phyloP scores from a whole-genome alignment of 2,888 invertebrate species.

The Xylophagus ater region DNA sequence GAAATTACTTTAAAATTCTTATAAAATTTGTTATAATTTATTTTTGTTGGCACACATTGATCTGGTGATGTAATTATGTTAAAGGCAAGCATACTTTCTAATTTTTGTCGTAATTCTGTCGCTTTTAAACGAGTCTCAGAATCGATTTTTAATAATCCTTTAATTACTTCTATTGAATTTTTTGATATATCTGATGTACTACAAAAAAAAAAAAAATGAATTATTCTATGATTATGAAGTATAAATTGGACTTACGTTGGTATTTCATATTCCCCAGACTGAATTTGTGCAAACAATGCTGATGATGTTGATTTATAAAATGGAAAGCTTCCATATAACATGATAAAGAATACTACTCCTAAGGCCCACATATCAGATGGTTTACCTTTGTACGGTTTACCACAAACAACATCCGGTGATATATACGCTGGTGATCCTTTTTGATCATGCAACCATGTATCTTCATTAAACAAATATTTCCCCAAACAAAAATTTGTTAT shows the following conservation, averaged over 20 bases:
- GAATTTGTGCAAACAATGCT: slow-evolving; percentile 63
- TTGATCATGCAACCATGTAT: slow-evolving; percentile 49
- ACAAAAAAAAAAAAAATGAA: slow-evolving; percentile 8
- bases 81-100: slow-evolving; percentile 15
- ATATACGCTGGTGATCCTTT: slow-evolving; percentile 66
- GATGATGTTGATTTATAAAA: slow-evolving; percentile 65
- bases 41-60: slow-evolving; percentile 38
- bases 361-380: slow-evolving; percentile 77
- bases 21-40: too few species aligned
- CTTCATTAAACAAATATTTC: slow-evolving; percentile 48
- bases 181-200: slow-evolving; percentile 10
- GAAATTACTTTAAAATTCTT: too few species aligned
- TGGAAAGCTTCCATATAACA: slow-evolving; percentile 71
- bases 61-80: slow-evolving; percentile 11
- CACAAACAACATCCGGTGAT: slow-evolving; percentile 65
- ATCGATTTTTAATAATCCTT: slow-evolving; percentile 54
- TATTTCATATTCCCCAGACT: slow-evolving; percentile 59
- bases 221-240: background rate
- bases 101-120: slow-evolving; percentile 42
- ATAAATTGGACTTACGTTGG: slow-evolving; percentile 49
- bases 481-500: slow-evolving; percentile 60
- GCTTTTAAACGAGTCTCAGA: slow-evolving; percentile 56
- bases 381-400: slow-evolving; percentile 65
- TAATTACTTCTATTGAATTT: slow-evolving; percentile 43
- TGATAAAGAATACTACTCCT: slow-evolving; percentile 66